These are phyloP conservation scores for Drosophila nigricruria DNA, from an alignment of 2,888 invertebrate species.

Conservation along the genomic window DNA sequence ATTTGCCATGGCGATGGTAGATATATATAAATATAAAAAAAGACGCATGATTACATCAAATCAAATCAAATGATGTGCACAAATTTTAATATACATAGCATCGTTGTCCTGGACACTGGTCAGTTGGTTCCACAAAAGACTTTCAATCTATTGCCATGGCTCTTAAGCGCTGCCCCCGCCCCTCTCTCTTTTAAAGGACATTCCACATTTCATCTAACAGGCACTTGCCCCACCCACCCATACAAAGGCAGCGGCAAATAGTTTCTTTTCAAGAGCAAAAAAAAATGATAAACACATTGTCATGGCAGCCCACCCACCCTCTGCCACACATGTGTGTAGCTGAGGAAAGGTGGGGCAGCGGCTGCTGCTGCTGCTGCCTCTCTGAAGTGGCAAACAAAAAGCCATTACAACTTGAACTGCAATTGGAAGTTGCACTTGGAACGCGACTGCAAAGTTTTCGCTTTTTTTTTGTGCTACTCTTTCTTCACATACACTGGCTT, in stretches of 20 bases:
- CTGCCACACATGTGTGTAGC: not conserved
- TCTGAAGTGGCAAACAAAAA: conserved; percentile 53
- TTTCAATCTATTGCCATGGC: conserved; percentile 65
- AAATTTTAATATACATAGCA: conserved; percentile 59
- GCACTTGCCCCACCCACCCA: not conserved
- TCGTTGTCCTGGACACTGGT: conserved; percentile 75
- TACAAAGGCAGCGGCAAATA: conserved; percentile 34
- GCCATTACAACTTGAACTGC: conserved; percentile 66
- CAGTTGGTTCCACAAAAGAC: conserved; percentile 36
- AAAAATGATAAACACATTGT: conserved; percentile 45
- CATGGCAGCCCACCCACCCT: conserved; percentile 47
- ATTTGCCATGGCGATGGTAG: conserved; percentile 37
- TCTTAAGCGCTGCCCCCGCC: conserved; percentile 55
- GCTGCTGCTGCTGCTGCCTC: not conserved
- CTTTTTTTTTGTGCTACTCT: conserved; percentile 1
- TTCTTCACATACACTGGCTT: not conserved
- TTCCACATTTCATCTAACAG: conserved; percentile 21
- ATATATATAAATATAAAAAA: conserved; percentile 14
- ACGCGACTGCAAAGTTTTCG: conserved; percentile 46
- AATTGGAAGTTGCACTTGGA: conserved; percentile 32
- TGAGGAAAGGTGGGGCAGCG: not conserved
- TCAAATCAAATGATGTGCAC: conserved; percentile 76
- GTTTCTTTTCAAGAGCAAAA: conserved; percentile 32
- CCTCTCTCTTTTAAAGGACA: conserved; percentile 16
- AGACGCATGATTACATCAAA: conserved; percentile 58